These are phyloP conservation scores for Leguminivora glycinivorella DNA, from an alignment of 1,140 invertebrate species.

Conservation along the genomic window DNA sequence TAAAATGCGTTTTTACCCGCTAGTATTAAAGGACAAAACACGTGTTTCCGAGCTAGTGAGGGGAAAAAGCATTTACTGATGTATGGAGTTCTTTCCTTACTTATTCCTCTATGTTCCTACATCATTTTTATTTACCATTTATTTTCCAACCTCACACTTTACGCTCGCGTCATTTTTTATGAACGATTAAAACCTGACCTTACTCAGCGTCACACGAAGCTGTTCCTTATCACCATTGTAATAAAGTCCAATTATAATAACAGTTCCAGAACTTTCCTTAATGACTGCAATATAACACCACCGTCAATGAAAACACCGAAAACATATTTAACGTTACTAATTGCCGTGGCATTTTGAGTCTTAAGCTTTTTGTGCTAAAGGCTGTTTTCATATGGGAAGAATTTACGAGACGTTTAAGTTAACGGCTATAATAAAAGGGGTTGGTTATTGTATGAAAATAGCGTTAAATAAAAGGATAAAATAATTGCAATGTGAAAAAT, in stretches of 20 bases:
- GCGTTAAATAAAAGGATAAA: background rate
- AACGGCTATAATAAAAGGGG: background rate
- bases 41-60: too few species aligned
- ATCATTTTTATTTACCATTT: background rate
- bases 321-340: background rate
- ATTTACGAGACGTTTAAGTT: background rate
- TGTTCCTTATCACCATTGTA: background rate
- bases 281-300: slow-evolving; percentile 3
- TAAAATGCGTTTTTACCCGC: too few species aligned
- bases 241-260: background rate
- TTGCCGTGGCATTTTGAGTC: background rate
- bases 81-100: too few species aligned
- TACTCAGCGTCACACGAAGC: background rate
- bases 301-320: slow-evolving; percentile 4
- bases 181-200: background rate
- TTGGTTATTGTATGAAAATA: slow-evolving; percentile 12
- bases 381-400: background rate
- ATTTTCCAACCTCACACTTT: background rate
- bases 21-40: too few species aligned
- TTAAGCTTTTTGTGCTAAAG: background rate
- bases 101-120: too few species aligned
- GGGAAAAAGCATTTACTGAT: too few species aligned
- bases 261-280: background rate
- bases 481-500: background rate
- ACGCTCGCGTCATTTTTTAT: background rate